phyloP scores from a whole-genome alignment of 2,888 invertebrate genomes.

The Callosobruchus maculatus region DNA sequence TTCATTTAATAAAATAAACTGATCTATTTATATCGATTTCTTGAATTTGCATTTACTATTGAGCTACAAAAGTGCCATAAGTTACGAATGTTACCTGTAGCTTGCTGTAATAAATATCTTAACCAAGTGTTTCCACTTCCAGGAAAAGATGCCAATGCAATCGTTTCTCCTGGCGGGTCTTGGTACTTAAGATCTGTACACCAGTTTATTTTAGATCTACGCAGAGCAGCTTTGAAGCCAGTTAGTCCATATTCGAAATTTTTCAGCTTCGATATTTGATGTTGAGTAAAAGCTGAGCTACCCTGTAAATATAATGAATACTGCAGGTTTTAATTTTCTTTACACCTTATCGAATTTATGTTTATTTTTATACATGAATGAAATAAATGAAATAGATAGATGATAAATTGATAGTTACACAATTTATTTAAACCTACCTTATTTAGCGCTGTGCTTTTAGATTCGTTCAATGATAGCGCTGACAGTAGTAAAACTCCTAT shows the following conservation, averaged over 20 bases:
- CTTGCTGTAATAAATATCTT: constrained; percentile 73
- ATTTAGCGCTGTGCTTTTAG: constrained; percentile 24
- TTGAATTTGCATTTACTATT: too few relatives aligned
- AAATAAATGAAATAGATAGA: too few relatives aligned
- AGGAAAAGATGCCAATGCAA: constrained; percentile 74
- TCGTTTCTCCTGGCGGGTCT: constrained; percentile 52
- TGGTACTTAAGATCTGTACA: constrained; percentile 52
- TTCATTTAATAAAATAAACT: too few relatives aligned
- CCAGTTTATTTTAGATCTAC: constrained; percentile 50
- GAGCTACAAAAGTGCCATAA: too few relatives aligned
- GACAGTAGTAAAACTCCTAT: constrained; percentile 49
- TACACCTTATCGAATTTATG: too few relatives aligned
- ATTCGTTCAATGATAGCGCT: constrained; percentile 48
- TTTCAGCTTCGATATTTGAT: constrained; percentile 23
- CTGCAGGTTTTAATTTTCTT: too few relatives aligned
- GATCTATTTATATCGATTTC: too few relatives aligned
- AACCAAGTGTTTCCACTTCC: constrained; percentile 87
- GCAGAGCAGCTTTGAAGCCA: constrained; percentile 37
- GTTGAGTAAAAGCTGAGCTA: constrained; percentile 10
- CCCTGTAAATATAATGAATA: too few relatives aligned
- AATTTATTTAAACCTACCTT: constrained; percentile 14
- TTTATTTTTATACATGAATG: too few relatives aligned
- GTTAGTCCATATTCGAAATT: constrained; percentile 39
- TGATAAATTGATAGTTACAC: constrained; percentile 1
- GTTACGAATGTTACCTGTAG: constrained; percentile 69